Evolutionary conservation across 2,113 vertebrate genomes (phyloP), one percentile per base, ranked within the genome.

Genomic region (Catharus bicknelli): DNA sequence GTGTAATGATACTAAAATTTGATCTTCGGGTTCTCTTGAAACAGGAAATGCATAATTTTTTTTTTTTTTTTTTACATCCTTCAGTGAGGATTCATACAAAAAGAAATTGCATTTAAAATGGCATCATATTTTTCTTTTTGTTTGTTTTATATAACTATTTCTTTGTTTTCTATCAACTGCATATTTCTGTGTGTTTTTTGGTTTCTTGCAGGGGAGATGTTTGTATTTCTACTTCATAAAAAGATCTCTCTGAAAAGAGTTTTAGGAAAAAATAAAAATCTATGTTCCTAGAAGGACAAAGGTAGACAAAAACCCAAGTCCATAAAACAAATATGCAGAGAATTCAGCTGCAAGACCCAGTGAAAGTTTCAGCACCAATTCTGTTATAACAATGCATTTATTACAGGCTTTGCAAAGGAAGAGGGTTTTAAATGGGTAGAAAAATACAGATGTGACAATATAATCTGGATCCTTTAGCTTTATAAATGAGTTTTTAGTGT

Each of bases 151-250:
- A 53, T 40, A 54, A 67, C 4, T 53, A 27, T 62, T 70, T 45
- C 2, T 69, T 81, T 89, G 3, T 74, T 20, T 70, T 78, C 34
- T 62, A 9, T 25, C 10, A 63, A 25, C 21, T 36, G 14, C 11
- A 7, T 78, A 7, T 80, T 29, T 69, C 18, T 21, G 14, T 61
- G 11, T 5, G 13, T 26, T 10, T 38, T 74, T 45, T 10, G 0
- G 15, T 57, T 30, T 59, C 38, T 26, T 6, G 1, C 0, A 19
- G 5, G 18, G 1, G 4, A 10, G 9, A 64, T 1, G 4, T 45
- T 40, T 25, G 18, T 7, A 50, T 25, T 64, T 32, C 6, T 57
- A 5, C 7, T 73, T 67, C 51, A 45, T 74, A 43, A 59, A 45
- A 6, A 81, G 15, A 76, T 1, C 3, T 45, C 82, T 45, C 18